Evolutionary conservation across 2,113 vertebrate species (phyloP), one percentile per base, ranked within the genome.

Genomic region (Amphilophus citrinellus): DNA sequence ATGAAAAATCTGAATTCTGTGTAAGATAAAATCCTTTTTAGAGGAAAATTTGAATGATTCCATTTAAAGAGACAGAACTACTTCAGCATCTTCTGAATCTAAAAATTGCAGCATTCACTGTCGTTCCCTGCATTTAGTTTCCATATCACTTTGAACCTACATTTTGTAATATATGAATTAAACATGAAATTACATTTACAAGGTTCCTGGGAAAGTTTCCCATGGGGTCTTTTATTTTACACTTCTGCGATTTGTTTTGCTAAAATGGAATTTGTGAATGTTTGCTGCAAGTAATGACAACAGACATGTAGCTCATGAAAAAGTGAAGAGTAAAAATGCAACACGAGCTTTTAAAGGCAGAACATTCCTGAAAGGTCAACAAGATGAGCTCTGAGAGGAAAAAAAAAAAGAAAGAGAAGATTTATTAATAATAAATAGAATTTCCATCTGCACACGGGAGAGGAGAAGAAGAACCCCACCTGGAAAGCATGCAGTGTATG

Each of bases 371-470:
- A 89, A 88, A 91, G 92, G 89, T 92, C 93, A 93, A 90, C 80
- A 60, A 87, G 90, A 90, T 77, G 87, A 84, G 80, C 78, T 90
- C n/a, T 8, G 61, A 83, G 80, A 86, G 60, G 2, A 3, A 10
- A 39, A 39, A 37, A 37, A 37, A 39, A 39, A 78, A 77, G 32
- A 77, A 76, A 47, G 63, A 37, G 84, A 84, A 76, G 60, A 84
- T 83, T 75, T 80, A 94, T 94, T 63, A 94, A 95, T 94, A 94
- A 94, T 95, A 78, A 89, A 95, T 92, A 71, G 24, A 59, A 71
- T 89, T 88, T 90, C 88, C 90, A 83, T 90, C 91, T 44, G 17
- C 82, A 87, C 77, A 61, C 42, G 14, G 61, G 87, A 87, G 61
- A 85, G 81, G n/a, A 71, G 76, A 66, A 77, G 86, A 88, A 88